Base-by-base conservation (phyloP, 2,888 invertebrate genomes). In the Chelonus formosanus region DNA sequence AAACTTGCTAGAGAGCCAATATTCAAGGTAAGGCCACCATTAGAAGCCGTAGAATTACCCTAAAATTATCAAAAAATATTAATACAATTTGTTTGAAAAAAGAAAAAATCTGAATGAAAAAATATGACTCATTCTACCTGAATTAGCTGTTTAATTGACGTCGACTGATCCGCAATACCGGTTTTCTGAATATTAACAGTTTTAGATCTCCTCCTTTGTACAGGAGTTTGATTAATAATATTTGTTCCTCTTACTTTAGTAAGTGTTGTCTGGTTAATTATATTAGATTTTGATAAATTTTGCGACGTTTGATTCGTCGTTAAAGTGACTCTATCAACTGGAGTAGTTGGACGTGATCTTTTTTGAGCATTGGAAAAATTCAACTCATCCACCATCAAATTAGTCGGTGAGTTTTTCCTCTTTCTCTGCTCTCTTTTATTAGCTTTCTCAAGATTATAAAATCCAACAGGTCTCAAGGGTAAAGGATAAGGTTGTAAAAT, bases 401-500 rank as follows among this genome's bases (percentile, higher is more conserved):
- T 86, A 59, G 84, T 85, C 63, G 83, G 87, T 35, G 86, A 89
- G 80, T 81, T 88, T 77, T 84, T 88, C 74, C 85, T 85, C 78
- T 84, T 88, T 34, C 86, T 70, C 2, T 68, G 65, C 71, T 85
- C 86, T 8, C 76, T 75, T 67, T 84, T 84, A 44, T 52, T 64
- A 0, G 40, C 53, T 65, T 70, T 76, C 6, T 74, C 73, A 45
- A 71, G 73, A 61, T 67, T 74, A 6, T 74, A 58, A 34, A 76
- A n/a, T 69, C 76, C 59, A 3, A 68, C 67, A 34, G 73, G 68
- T 0, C 87, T 78, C 40, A 87, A 73, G 50, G 87, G 87, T 0
- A 90, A 85, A 0, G 90, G 90, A 80, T 88, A 88, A 0, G 88
- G 87, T 52, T 87, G 87, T 43, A 87, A 72, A 52, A 90, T 80